Percentiles rank a stretch among this genome's conserved stretches.
phyloP scores from a whole-genome alignment of 2,113 vertebrate species.

The Oryzias javanicus region DNA sequence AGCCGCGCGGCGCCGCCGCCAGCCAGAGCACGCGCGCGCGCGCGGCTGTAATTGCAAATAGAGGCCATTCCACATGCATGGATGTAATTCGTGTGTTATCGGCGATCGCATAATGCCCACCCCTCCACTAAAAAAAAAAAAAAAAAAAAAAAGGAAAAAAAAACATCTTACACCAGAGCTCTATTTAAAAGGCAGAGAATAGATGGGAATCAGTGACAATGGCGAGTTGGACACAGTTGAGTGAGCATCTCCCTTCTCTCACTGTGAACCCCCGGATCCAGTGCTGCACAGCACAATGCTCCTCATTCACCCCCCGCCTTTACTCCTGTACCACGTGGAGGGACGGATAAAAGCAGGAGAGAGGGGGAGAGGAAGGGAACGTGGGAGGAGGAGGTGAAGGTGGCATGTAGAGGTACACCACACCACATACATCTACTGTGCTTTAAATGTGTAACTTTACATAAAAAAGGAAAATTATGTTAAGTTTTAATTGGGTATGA shows the following conservation, averaged over 20 bases:
- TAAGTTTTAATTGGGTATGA: too few relatives aligned
- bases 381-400: slow-evolving; percentile 33
- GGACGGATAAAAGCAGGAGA: slow-evolving; percentile 70
- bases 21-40: slow-evolving; percentile 4
- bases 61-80: slow-evolving; percentile 55
- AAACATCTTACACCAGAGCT: slow-evolving; percentile 74
- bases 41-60: slow-evolving; percentile 27
- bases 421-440: slow-evolving; percentile 30
- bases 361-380: slow-evolving; percentile 4
- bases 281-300: slow-evolving; percentile 77
- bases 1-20: slow-evolving; percentile 2
- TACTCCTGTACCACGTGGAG: slow-evolving; percentile 82
- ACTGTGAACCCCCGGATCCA: slow-evolving; percentile 79
- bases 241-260: slow-evolving; percentile 79
- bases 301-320: slow-evolving; percentile 78
- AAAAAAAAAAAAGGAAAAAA: slow-evolving; percentile 24
- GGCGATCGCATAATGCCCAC: slow-evolving; percentile 29
- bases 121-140: background rate
- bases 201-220: slow-evolving; percentile 82
- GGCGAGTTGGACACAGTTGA: slow-evolving; percentile 83
- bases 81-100: slow-evolving; percentile 69
- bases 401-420: slow-evolving; percentile 73
- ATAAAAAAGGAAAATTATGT: too few relatives aligned
- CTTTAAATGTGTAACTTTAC: background rate
- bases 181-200: slow-evolving; percentile 84